Conservation (phyloP, 2,797 vertebrate genomes). For the Nyctalus aviator region DNA sequence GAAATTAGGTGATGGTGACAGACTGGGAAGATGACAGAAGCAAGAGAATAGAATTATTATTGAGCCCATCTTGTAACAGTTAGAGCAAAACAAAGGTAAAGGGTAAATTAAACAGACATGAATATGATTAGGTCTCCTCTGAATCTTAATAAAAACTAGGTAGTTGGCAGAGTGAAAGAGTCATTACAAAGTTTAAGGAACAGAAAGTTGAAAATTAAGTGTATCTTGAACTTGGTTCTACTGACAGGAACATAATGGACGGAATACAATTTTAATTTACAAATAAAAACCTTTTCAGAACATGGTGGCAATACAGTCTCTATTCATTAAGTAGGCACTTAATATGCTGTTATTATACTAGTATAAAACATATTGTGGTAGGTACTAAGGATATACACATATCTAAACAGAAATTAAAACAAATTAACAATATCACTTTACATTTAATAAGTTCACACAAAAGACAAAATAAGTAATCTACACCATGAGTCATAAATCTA, state of each 20-base stretch:
- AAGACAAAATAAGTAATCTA: constrained; percentile 6
- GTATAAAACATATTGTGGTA: not conserved
- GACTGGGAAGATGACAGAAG: not conserved
- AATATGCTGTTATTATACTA: constrained; percentile 20
- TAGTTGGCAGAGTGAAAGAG: not conserved
- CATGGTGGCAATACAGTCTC: not conserved
- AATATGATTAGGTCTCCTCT: constrained; percentile 13
- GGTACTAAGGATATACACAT: not conserved
- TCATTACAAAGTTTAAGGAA: constrained; percentile 52
- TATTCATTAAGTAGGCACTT: constrained; percentile 45
- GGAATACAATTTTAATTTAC: constrained; percentile 33
- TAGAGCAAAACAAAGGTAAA: constrained; percentile 53
- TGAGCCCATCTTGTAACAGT: not conserved
- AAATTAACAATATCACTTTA: constrained; percentile 48
- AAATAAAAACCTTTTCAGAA: constrained; percentile 43
- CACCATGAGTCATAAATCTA: constrained; percentile 6
- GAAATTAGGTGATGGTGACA: constrained; percentile 38
- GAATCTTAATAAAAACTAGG: constrained; percentile 51
- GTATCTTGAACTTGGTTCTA: not conserved
- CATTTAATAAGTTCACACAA: constrained; percentile 23
- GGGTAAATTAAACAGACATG: not conserved
- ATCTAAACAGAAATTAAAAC: constrained; percentile 5
- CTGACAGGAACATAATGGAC: constrained; percentile 9
- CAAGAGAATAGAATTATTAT: not conserved
- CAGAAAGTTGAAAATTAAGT: constrained; percentile 13